Evolutionary conservation across 2,888 invertebrate genomes (phyloP), one percentile per base, ranked within the genome.

Genomic region (Eumacrocentrus americanus): DNA sequence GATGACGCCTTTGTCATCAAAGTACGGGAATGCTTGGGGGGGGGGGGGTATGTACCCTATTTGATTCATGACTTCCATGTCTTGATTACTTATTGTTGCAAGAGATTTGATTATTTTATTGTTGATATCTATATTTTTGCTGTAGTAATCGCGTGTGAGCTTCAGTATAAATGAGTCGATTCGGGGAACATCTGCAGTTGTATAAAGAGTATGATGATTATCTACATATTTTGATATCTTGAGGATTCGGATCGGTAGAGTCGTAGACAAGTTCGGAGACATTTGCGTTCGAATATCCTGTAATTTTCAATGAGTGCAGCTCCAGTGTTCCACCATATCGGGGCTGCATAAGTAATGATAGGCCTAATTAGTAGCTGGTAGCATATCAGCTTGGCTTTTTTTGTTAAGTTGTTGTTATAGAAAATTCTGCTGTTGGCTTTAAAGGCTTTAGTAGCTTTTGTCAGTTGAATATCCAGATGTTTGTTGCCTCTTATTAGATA

Each of bases 401-500:
- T 4, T 50, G 54, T 54, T 6, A 60, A 1, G 3, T 56, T 22
- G 23, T 20, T 58, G 14, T 58, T 50, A n/a, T 35, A 53, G 22
- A 61, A 54, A 0, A 61, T 46, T 35, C 34, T 61, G 4, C 16
- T 4, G 12, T 61, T 61, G 0, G 44, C n/a, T 34, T 22, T 42
- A 22, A 56, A 5, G 2, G 56, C 56, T 5, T 50, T 42, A 42
- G 14, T 58, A 3, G 58, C 61, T 48, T 61, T 61, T 11, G 18
- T 3, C 1, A 58, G 23, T 23, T 61, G 58, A 0, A 29, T 38
- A 1, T 12, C 3, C 11, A 46, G 47, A 12, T 61, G 61, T 29
- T 46, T 50, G 12, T 61, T 58, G 38, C 58, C 0, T 40, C 61
- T 57, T n/a, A 61, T 4, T 1, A 61, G 29, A 22, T 61, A 52